Evolutionary conservation across 1,140 invertebrate genomes (phyloP).

Genomic region (Bradynema listronoti): DNA sequence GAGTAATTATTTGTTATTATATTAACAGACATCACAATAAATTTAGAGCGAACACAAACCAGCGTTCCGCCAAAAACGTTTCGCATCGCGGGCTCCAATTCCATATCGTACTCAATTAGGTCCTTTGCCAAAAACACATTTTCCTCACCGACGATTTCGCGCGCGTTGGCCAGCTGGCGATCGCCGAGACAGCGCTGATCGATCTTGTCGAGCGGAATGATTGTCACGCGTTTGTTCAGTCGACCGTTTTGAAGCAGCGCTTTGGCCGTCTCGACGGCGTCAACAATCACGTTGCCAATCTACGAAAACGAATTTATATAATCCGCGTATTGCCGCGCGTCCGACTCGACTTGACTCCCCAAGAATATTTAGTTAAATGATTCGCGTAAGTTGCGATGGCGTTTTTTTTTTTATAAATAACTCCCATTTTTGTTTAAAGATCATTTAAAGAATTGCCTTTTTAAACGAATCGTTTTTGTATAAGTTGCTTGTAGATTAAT

Average conservation of each 20-base stretch:
- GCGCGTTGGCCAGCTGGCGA: constrained; percentile 14
- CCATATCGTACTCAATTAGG: constrained; percentile 71
- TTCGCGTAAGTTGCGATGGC: too few species aligned
- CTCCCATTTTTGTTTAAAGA: too few species aligned
- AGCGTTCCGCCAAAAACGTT: constrained; percentile 62
- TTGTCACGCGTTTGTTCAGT: constrained; percentile 24
- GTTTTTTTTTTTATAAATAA: too few species aligned
- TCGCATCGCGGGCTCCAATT: constrained; percentile 81
- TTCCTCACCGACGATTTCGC: constrained; percentile 56
- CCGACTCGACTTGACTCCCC: too few species aligned
- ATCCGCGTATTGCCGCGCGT: too few species aligned
- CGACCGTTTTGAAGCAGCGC: constrained; percentile 16
- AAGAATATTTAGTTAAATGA: too few species aligned
- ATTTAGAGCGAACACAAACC: background rate
- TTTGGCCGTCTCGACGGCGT: constrained; percentile 22
- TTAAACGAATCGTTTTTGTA: too few species aligned
- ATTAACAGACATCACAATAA: background rate
- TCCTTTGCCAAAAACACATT: constrained; percentile 77
- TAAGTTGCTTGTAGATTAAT: too few species aligned
- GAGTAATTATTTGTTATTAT: background rate
- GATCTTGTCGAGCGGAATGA: constrained; percentile 88
- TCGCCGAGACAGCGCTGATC: constrained; percentile 26
- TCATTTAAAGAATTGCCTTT: too few species aligned
- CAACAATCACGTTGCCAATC: constrained; percentile 25
- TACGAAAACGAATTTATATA: too few species aligned